phyloP scores from a whole-genome alignment of 2,113 vertebrate species.

The Gasterosteus aculeatus region DNA sequence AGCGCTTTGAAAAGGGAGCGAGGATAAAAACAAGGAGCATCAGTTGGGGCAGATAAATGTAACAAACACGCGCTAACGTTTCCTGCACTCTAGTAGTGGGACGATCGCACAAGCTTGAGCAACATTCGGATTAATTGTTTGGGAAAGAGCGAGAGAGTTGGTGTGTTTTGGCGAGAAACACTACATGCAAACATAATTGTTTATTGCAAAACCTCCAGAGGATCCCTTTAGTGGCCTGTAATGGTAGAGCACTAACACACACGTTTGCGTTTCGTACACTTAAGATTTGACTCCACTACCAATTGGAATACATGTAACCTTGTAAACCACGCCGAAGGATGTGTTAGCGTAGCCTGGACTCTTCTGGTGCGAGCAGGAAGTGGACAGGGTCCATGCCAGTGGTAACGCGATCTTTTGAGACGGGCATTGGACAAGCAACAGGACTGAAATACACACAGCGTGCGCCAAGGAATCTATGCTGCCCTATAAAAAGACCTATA shows the following conservation, averaged over 20 bases:
- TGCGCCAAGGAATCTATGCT: slow-evolving; percentile 71
- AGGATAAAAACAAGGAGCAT: neutral
- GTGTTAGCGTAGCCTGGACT: slow-evolving; percentile 13
- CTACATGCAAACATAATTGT: neutral
- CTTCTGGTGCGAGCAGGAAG: slow-evolving; percentile 35
- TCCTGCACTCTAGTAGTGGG: neutral
- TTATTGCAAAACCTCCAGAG: neutral
- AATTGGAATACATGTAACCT: neutral
- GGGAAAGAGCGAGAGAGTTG: neutral
- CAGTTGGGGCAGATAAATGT: neutral
- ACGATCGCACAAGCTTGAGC: neutral
- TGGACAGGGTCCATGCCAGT: slow-evolving; percentile 6
- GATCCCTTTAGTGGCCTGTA: neutral
- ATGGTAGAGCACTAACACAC: neutral
- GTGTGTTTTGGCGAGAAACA: neutral
- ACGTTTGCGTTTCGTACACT: neutral
- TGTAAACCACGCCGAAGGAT: neutral
- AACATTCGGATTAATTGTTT: neutral
- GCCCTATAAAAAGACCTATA: slow-evolving; percentile 77
- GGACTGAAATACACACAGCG: slow-evolving; percentile 63
- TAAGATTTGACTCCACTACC: neutral
- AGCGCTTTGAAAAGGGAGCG: slow-evolving; percentile 73
- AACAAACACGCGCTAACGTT: neutral
- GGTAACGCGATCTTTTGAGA: slow-evolving; percentile 71
- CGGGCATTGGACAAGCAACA: slow-evolving; percentile 52